Evolutionary conservation across 2,888 invertebrate genomes (phyloP).

Genomic region (Pyrrhia umbra): DNA sequence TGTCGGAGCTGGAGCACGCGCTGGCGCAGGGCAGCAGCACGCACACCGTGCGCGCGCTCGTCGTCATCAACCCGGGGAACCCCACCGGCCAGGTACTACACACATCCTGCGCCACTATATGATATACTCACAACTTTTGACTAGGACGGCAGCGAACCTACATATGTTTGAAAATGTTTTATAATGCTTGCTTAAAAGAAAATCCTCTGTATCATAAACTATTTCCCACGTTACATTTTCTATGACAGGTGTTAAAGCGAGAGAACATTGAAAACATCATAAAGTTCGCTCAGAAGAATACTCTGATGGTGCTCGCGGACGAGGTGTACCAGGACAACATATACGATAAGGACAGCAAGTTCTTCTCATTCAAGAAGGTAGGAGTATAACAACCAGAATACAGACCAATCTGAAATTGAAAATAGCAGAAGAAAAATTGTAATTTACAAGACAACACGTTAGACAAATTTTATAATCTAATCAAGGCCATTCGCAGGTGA

Average conservation of each 20-base stretch:
- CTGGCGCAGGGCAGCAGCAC: slow-evolving; percentile 90
- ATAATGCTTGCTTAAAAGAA: too few relatives aligned
- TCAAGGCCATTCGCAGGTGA: slow-evolving; percentile 86
- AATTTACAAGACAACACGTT: not conserved
- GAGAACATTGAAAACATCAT: slow-evolving; percentile 97
- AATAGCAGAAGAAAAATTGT: not conserved
- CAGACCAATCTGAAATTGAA: not conserved
- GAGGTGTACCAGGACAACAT: slow-evolving; percentile 99
- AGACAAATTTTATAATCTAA: too few relatives aligned
- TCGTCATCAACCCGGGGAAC: slow-evolving; percentile 99
- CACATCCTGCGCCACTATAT: too few relatives aligned
- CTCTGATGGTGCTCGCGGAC: slow-evolving; percentile 96
- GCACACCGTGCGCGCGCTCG: slow-evolving; percentile 95
- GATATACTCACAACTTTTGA: too few relatives aligned
- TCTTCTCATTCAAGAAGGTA: slow-evolving; percentile 98
- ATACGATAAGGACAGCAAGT: slow-evolving; percentile 96
- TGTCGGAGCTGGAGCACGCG: slow-evolving; percentile 94
- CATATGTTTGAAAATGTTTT: too few relatives aligned
- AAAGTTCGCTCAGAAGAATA: slow-evolving; percentile 96
- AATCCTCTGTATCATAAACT: too few relatives aligned
- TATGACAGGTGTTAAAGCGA: slow-evolving; percentile 93
- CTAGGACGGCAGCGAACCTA: too few relatives aligned
- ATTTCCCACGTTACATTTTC: too few relatives aligned
- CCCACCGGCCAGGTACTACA: slow-evolving; percentile 95
- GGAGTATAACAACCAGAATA: slow-evolving; percentile 15